phyloP scores from a whole-genome alignment of 2,797 vertebrate species.

The Chiroxiphia lanceolata region DNA sequence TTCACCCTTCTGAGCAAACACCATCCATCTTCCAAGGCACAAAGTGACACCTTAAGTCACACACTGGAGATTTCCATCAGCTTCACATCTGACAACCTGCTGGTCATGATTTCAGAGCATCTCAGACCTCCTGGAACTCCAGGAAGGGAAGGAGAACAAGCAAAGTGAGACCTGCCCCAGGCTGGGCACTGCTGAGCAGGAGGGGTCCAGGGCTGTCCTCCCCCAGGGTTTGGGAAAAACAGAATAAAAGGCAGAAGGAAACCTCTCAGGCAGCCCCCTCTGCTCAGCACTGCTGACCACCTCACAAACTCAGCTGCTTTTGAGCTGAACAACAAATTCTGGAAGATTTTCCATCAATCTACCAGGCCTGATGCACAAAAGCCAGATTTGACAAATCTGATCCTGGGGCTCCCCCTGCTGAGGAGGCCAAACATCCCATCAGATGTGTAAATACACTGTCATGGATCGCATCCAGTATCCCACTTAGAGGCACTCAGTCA shows the following conservation, averaged over 20 bases:
- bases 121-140: background rate
- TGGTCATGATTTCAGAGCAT: background rate
- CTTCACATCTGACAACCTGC: background rate
- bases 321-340: background rate
- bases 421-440: background rate
- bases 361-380: background rate
- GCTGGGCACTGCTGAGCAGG: background rate
- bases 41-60: rapidly evolving
- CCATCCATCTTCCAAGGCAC: background rate
- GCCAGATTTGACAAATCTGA: background rate
- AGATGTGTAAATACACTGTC: background rate
- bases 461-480: background rate
- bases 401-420: constrained; percentile 61
- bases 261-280: background rate
- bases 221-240: rapidly evolving
- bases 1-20: constrained; percentile 1
- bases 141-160: background rate
- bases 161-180: background rate
- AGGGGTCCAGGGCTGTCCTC: background rate
- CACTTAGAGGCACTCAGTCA: background rate
- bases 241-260: background rate
- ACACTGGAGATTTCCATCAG: background rate
- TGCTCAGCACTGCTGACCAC: background rate
- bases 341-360: rapidly evolving
- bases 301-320: background rate